phyloP scores from a whole-genome alignment of 2,113 vertebrate species.

The Chionis minor region DNA sequence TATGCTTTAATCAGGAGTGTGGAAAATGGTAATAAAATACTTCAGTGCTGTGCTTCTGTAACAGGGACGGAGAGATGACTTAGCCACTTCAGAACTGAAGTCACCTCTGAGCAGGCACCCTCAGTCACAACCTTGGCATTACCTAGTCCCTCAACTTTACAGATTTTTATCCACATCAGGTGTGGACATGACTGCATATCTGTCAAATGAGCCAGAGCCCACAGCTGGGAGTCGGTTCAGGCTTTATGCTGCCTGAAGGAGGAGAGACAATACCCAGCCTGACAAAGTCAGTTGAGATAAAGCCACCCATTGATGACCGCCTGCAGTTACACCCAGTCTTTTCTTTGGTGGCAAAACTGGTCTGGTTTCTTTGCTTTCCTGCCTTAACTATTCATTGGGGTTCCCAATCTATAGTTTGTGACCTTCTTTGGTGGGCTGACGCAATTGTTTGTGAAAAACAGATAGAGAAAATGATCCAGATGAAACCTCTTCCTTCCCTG shows the following conservation, averaged over 20 bases:
- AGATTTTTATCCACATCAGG: neutral
- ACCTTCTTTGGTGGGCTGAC: neutral
- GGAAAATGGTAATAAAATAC: neutral
- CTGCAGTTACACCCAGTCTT: neutral
- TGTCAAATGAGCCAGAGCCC: neutral
- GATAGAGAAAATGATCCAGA: neutral
- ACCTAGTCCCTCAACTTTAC: neutral
- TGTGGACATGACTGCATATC: neutral
- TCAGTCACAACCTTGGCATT: rapidly evolving
- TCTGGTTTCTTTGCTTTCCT: constrained; percentile 12
- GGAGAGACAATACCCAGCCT: neutral
- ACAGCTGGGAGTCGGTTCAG: neutral
- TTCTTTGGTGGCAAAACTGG: constrained; percentile 3
- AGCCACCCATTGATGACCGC: neutral
- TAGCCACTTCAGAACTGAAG: neutral
- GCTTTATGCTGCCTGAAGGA: neutral
- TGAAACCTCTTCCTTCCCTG: neutral
- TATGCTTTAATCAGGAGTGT: neutral
- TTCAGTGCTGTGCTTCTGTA: neutral
- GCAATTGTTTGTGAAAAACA: neutral
- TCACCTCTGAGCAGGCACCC: neutral
- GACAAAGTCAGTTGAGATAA: neutral
- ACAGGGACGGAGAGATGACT: neutral
- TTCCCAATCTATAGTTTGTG: neutral
- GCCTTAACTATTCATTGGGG: neutral